These are phyloP conservation scores for Eristalis pertinax DNA, from an alignment of 2,888 invertebrate genomes.

Conservation along the genomic window DNA sequence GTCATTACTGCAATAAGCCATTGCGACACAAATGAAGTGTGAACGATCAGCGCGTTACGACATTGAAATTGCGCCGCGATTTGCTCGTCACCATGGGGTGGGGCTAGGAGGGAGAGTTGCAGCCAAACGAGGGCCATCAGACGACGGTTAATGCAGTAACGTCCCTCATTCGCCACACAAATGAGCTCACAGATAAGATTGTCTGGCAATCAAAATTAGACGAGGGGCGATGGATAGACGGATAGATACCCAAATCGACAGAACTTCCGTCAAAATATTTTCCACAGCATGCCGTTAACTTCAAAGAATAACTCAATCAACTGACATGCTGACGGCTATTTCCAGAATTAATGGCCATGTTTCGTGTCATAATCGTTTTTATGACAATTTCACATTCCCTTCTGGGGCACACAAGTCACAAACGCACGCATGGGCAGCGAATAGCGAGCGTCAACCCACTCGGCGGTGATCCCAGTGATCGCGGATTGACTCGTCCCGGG, in stretches of 20 bases:
- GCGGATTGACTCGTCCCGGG: constrained; percentile 6
- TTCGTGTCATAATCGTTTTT: constrained; percentile 59
- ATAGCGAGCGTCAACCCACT: constrained; percentile 5
- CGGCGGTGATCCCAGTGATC: constrained; percentile 11
- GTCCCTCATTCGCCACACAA: constrained; percentile 3
- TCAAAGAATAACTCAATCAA: constrained; percentile 52
- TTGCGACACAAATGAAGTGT: constrained; percentile 45
- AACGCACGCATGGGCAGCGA: background rate
- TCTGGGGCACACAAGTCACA: constrained; percentile 18
- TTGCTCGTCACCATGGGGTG: background rate
- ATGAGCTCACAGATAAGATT: constrained; percentile 34
- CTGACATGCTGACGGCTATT: constrained; percentile 2
- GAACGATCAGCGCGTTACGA: constrained; percentile 30
- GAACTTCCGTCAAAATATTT: constrained; percentile 26
- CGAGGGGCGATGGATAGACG: background rate
- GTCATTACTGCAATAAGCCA: constrained; percentile 47
- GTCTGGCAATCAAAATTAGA: constrained; percentile 1
- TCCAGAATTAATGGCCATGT: constrained; percentile 46
- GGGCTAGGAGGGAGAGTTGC: background rate
- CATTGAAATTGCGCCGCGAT: constrained; percentile 31
- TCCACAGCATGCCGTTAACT: background rate
- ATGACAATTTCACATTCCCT: constrained; percentile 46
- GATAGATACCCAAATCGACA: background rate
- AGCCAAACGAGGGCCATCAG: constrained; percentile 7
- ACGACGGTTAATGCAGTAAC: constrained; percentile 4